phyloP scores from a whole-genome alignment of 2,888 invertebrate species.

The Apotomis capreana region DNA sequence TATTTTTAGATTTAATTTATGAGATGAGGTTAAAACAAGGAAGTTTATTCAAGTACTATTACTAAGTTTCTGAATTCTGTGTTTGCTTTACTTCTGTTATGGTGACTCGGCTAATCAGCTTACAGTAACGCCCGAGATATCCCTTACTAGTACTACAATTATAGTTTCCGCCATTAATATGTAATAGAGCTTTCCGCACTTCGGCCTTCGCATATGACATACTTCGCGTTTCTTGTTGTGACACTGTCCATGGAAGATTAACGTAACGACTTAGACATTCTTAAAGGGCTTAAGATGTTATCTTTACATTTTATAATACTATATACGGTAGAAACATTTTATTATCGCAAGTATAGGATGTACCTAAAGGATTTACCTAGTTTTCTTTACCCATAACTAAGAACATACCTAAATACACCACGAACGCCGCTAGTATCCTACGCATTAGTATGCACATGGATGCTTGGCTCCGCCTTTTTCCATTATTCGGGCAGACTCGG shows the following conservation, averaged over 20 bases:
- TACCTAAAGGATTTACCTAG: too few relatives aligned
- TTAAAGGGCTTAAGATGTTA: slow-evolving; percentile 6
- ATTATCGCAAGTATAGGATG: too few relatives aligned
- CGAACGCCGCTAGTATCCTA: too few relatives aligned
- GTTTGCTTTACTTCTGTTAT: neutral
- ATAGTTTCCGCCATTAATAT: slow-evolving; percentile 24
- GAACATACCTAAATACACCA: too few relatives aligned
- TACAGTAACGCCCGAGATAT: slow-evolving; percentile 13
- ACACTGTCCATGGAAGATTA: slow-evolving; percentile 13
- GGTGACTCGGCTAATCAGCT: neutral
- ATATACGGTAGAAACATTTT: neutral
- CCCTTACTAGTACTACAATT: slow-evolving; percentile 21
- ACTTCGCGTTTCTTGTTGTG: slow-evolving; percentile 14
- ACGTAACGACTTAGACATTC: slow-evolving; percentile 16
- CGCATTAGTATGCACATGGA: too few relatives aligned
- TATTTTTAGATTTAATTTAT: too few relatives aligned
- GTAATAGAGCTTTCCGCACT: slow-evolving; percentile 19
- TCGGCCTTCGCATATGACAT: slow-evolving; percentile 2
- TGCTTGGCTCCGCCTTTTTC: too few relatives aligned
- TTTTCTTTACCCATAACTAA: too few relatives aligned
- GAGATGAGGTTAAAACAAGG: too few relatives aligned
- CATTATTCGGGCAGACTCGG: too few relatives aligned
- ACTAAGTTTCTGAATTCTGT: too few relatives aligned
- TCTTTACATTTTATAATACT: neutral
- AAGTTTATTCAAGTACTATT: too few relatives aligned